Evolutionary conservation across 2,888 invertebrate genomes (phyloP).

Genomic region (Ochlodes sylvanus): DNA sequence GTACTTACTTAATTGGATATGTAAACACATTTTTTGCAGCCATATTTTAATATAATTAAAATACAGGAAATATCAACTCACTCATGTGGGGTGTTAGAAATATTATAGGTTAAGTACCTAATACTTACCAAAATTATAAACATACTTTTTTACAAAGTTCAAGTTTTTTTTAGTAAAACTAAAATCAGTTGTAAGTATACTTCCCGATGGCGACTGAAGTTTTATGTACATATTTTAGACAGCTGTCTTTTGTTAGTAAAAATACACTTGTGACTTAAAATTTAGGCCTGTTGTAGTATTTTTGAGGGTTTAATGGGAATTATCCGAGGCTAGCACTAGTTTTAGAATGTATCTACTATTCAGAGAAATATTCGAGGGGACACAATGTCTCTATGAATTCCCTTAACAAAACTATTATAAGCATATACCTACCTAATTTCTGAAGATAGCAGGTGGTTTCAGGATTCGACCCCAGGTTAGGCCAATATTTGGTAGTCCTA

Average conservation of each 20-base stretch:
- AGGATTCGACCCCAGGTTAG: too few relatives aligned
- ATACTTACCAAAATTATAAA: neutral
- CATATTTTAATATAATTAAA: neutral
- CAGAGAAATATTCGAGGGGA: too few relatives aligned
- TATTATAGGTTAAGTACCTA: slow-evolving; percentile 1
- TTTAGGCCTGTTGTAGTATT: too few relatives aligned
- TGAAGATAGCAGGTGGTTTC: too few relatives aligned
- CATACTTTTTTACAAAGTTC: neutral
- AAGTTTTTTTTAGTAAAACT: too few relatives aligned
- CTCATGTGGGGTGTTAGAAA: neutral
- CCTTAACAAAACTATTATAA: too few relatives aligned
- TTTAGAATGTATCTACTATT: too few relatives aligned
- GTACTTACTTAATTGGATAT: neutral
- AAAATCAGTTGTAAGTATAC: slow-evolving; percentile 9
- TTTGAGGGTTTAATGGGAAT: too few relatives aligned
- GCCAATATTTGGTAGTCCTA: too few relatives aligned
- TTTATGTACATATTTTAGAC: neutral
- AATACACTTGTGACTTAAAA: neutral
- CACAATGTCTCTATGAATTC: too few relatives aligned
- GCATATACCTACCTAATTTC: too few relatives aligned
- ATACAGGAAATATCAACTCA: neutral
- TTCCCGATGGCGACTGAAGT: slow-evolving; percentile 15
- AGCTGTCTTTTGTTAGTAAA: neutral
- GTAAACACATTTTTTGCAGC: neutral
- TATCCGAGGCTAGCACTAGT: too few relatives aligned